A percentile compares a stretch with the other conserved stretches of the same genome.
phyloP scores from a whole-genome alignment of 2,797 vertebrate genomes.

The Paguma larvata region DNA sequence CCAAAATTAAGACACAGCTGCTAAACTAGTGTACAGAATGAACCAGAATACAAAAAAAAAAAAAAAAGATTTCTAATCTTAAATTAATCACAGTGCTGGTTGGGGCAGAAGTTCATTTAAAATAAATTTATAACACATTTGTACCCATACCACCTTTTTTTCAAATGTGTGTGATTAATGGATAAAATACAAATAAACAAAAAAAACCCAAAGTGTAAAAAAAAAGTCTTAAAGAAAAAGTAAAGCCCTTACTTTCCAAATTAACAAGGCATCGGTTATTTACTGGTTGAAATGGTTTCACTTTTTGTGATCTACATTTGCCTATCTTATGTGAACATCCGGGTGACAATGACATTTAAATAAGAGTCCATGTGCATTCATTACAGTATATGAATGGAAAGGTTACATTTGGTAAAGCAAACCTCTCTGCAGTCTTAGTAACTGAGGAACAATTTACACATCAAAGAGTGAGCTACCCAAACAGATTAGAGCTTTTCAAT shows the following conservation, averaged over 20 bases:
- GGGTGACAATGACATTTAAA: constrained; percentile 69
- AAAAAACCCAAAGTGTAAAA: background rate
- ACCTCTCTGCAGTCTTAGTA: constrained; percentile 54
- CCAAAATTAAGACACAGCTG: background rate
- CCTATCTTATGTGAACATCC: constrained; percentile 79
- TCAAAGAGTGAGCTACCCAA: constrained; percentile 70
- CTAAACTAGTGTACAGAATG: background rate
- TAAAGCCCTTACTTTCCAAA: background rate
- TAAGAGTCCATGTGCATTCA: constrained; percentile 46
- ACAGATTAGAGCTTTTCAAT: constrained; percentile 68
- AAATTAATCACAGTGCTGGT: background rate
- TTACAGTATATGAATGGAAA: constrained; percentile 61
- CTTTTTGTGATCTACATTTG: constrained; percentile 1
- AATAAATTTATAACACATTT: background rate
- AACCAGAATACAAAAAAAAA: background rate
- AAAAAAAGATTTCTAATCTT: background rate
- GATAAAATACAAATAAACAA: background rate
- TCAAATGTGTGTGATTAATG: background rate
- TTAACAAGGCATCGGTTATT: background rate
- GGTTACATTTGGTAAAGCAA: constrained; percentile 61
- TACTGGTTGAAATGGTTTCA: constrained; percentile 1
- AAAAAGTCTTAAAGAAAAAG: background rate
- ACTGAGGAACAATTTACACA: constrained; percentile 72
- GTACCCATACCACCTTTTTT: background rate
- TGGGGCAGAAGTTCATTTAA: background rate